A percentile compares a stretch with the other conserved stretches of the same genome.
Evolutionary conservation across 1,140 invertebrate species (phyloP).

Genomic region (Popillia japonica): DNA sequence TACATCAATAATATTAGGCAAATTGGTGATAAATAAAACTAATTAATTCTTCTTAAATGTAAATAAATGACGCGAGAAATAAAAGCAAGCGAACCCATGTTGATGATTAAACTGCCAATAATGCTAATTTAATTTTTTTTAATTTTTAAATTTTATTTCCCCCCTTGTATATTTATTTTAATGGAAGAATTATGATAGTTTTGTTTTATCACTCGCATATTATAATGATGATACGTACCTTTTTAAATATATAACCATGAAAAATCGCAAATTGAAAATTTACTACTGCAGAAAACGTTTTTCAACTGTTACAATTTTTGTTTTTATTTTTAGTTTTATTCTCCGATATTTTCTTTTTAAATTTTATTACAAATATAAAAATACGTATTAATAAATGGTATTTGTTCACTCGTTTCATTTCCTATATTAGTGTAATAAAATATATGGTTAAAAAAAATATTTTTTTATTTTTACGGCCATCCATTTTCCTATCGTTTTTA

Average conservation of each 20-base stretch:
- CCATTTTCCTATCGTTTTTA: neutral
- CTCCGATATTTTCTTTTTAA: neutral
- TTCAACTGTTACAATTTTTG: neutral
- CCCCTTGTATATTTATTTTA: neutral
- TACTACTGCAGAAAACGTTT: neutral
- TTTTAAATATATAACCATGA: slow-evolving; percentile 1
- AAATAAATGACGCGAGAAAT: neutral
- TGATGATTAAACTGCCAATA: neutral
- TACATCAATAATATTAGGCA: neutral
- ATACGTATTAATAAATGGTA: neutral
- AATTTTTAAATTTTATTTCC: neutral
- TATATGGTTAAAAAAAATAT: slow-evolving; percentile 34
- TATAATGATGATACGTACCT: slow-evolving; percentile 1
- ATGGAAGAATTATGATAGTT: slow-evolving; percentile 5
- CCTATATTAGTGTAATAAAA: slow-evolving; percentile 42
- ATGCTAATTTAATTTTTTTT: neutral
- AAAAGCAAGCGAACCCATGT: neutral
- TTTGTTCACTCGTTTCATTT: slow-evolving; percentile 36
- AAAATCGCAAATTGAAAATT: neutral
- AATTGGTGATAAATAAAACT: slow-evolving; percentile 10
- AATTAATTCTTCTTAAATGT: slow-evolving; percentile 8
- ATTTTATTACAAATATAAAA: neutral
- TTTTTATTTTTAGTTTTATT: neutral
- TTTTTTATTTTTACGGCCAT: neutral
- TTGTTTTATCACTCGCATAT: neutral